Conservation (phyloP, 2,113 vertebrate species). For the Oreochromis niloticus region DNA sequence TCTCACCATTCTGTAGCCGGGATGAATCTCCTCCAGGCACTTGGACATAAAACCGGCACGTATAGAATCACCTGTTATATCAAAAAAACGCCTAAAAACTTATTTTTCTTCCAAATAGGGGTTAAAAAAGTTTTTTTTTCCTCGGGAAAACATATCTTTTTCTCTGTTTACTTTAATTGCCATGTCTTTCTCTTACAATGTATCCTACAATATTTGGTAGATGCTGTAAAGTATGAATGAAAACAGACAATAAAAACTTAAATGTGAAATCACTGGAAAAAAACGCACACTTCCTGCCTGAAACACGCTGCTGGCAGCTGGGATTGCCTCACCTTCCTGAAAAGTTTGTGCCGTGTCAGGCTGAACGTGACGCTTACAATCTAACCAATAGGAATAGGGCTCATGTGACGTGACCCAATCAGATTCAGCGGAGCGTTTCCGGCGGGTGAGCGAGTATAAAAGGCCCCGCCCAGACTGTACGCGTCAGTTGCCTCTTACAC, state of each 20-base stretch:
- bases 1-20: background rate
- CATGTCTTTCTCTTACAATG: background rate
- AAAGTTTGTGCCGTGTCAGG: background rate
- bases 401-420: background rate
- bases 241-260: background rate
- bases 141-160: background rate
- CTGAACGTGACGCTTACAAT: background rate
- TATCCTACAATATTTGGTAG: background rate
- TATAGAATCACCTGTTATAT: background rate
- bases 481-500: slow-evolving; percentile 30
- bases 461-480: background rate
- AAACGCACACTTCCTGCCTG: background rate
- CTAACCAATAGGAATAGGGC: background rate
- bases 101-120: background rate
- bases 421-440: background rate
- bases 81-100: background rate
- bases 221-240: background rate
- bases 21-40: background rate
- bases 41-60: background rate
- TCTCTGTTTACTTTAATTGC: background rate
- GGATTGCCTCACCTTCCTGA: background rate
- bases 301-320: background rate
- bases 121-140: accelerated
- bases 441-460: slow-evolving; percentile 23
- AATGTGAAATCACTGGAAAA: accelerated